Conservation (phyloP, 2,888 invertebrate genomes). For the Caenorhabditis japonica region DNA sequence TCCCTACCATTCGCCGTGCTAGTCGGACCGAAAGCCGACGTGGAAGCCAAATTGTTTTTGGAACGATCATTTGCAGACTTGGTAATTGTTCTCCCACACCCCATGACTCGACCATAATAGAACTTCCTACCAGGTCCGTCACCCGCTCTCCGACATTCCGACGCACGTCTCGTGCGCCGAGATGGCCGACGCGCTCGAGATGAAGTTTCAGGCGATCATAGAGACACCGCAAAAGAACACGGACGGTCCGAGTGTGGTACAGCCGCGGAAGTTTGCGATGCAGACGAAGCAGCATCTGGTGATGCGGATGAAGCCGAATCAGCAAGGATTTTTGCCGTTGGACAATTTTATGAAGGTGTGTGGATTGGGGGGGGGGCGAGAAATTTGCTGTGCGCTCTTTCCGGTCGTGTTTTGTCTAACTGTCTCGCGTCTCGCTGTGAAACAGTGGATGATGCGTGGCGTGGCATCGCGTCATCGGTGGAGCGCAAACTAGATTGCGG, state of each 20-base stretch:
- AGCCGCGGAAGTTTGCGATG: constrained; percentile 70
- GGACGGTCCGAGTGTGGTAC: constrained; percentile 71
- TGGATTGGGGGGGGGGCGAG: neutral
- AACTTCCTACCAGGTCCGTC: constrained; percentile 63
- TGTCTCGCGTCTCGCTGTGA: too few relatives aligned
- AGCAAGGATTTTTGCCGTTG: constrained; percentile 65
- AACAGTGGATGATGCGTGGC: too few relatives aligned
- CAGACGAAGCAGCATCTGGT: constrained; percentile 72
- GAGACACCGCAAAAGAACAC: constrained; percentile 76
- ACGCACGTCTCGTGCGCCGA: constrained; percentile 67
- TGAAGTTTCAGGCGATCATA: constrained; percentile 76
- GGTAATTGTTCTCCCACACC: constrained; percentile 38
- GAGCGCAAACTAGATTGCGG: too few relatives aligned
- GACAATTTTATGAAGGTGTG: constrained; percentile 73
- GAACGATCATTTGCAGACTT: constrained; percentile 74
- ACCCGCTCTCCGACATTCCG: constrained; percentile 74
- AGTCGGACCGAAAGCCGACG: constrained; percentile 76
- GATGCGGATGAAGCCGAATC: constrained; percentile 70
- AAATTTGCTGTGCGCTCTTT: too few relatives aligned
- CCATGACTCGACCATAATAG: neutral
- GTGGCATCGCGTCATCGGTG: too few relatives aligned
- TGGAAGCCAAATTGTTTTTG: constrained; percentile 75
- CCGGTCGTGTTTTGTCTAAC: too few relatives aligned
- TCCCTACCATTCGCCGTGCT: constrained; percentile 76
- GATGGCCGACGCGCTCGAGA: constrained; percentile 75